Conservation (phyloP, 2,888 invertebrate genomes). For the Tiliacea aurago region DNA sequence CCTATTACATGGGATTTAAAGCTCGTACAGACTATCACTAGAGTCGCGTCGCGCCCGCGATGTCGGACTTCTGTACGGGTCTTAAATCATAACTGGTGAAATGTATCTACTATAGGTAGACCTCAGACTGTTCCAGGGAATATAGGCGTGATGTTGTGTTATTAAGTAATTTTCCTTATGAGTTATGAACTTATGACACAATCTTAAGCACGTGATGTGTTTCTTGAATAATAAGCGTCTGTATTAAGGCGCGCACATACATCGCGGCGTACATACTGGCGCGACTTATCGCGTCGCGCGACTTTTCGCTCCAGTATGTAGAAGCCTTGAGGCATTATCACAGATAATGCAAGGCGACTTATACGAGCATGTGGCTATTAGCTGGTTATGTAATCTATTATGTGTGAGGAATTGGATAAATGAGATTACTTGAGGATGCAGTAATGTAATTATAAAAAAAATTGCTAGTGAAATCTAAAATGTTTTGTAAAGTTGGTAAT, state of each 20-base stretch:
- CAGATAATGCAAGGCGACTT: slow-evolving; percentile 29
- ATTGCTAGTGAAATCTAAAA: neutral
- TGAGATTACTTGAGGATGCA: slow-evolving; percentile 10
- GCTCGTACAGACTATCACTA: too few relatives aligned
- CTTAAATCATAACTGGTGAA: neutral
- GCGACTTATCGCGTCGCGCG: too few relatives aligned
- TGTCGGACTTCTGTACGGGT: too few relatives aligned
- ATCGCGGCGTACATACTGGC: too few relatives aligned
- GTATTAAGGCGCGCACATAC: neutral
- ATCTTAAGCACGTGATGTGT: slow-evolving; percentile 20
- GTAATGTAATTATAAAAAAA: neutral
- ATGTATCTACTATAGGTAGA: neutral
- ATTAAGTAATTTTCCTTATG: slow-evolving; percentile 44
- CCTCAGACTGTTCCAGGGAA: neutral
- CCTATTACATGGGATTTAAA: neutral
- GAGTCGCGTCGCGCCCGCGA: too few relatives aligned
- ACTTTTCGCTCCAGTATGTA: too few relatives aligned
- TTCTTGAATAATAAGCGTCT: slow-evolving; percentile 42
- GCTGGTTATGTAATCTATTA: slow-evolving; percentile 28
- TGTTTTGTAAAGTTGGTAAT: too few relatives aligned
- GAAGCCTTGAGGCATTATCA: slow-evolving; percentile 6
- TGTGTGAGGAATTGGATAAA: neutral
- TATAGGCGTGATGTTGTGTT: neutral
- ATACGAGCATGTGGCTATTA: neutral
- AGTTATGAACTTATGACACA: slow-evolving; percentile 18